Conservation (phyloP, 2,888 invertebrate species). For the Aphidius colemani region DNA sequence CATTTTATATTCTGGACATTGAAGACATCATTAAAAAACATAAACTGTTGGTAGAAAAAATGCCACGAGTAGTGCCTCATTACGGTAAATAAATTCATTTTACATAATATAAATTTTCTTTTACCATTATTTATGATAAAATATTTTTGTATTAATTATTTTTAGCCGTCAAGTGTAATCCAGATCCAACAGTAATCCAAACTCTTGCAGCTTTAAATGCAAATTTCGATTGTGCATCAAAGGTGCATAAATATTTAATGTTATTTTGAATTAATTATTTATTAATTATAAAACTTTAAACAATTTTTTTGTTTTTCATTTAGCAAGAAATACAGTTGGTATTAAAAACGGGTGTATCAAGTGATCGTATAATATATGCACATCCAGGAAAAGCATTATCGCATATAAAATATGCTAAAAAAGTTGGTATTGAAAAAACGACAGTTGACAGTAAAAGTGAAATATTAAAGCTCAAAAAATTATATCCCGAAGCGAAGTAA, state of each 20-base stretch:
- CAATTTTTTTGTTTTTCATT: conserved; percentile 15
- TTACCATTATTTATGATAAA: not conserved
- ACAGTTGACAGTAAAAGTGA: conserved; percentile 67
- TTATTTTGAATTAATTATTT: not conserved
- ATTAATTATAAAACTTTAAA: not conserved
- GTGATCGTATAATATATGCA: conserved; percentile 65
- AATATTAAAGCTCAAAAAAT: conserved; percentile 63
- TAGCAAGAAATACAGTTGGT: conserved; percentile 65
- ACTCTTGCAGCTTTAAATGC: conserved; percentile 63
- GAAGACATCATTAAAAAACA: conserved; percentile 48
- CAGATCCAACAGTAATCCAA: conserved; percentile 59
- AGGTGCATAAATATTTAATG: conserved; percentile 40
- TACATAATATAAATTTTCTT: conserved; percentile 56
- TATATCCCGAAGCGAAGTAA: conserved; percentile 62
- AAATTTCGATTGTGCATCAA: conserved; percentile 70
- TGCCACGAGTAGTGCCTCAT: conserved; percentile 52
- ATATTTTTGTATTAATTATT: not conserved
- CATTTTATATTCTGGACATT: conserved; percentile 50
- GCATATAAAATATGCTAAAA: conserved; percentile 63
- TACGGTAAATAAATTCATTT: conserved; percentile 53
- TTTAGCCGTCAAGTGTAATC: conserved; percentile 69
- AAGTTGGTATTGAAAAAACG: conserved; percentile 62
- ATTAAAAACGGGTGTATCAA: conserved; percentile 61
- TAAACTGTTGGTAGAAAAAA: conserved; percentile 47
- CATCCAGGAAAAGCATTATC: conserved; percentile 65